These are phyloP conservation scores for Aporophyla lueneburgensis DNA, from an alignment of 2,888 invertebrate species.

Conservation along the genomic window DNA sequence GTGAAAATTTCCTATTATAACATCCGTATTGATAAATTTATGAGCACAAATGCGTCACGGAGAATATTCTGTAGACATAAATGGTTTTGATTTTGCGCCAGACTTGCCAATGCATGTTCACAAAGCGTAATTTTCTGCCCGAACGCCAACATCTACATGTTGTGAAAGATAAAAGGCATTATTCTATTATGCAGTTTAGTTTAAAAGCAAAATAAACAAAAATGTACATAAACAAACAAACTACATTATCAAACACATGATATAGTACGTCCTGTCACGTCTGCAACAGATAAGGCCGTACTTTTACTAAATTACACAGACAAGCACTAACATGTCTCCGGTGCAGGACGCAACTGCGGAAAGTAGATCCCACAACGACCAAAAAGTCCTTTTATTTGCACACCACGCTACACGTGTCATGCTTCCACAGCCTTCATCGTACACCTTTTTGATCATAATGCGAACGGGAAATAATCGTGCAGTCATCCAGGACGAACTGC, in stretches of 20 bases:
- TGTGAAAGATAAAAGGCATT: conserved; percentile 14
- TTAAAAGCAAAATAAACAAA: conserved; percentile 17
- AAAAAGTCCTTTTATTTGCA: conserved; percentile 48
- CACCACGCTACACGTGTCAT: conserved; percentile 20
- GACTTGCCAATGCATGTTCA: conserved; percentile 30
- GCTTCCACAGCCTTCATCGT: conserved; percentile 16
- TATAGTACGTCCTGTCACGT: conserved; percentile 46
- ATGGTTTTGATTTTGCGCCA: conserved; percentile 58
- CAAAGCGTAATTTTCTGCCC: conserved; percentile 20
- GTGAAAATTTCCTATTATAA: conserved; percentile 74
- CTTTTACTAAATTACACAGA: conserved; percentile 59
- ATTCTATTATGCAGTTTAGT: conserved; percentile 8
- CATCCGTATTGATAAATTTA: conserved; percentile 69
- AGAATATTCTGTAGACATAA: conserved; percentile 59
- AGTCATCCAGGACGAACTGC: conserved; percentile 50
- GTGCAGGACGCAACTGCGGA: conserved; percentile 21
- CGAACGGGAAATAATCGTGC: conserved; percentile 59
- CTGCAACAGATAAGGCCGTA: conserved; percentile 52
- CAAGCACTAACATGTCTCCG: conserved; percentile 53
- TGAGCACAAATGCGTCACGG: conserved; percentile 65
- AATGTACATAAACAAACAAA: conserved; percentile 8
- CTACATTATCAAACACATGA: conserved; percentile 34
- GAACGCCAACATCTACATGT: conserved; percentile 5
- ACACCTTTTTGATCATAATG: conserved; percentile 64
- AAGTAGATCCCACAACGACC: conserved; percentile 33